Evolutionary conservation across 2,797 vertebrate species (phyloP), one percentile per base, ranked within the genome.

Genomic region (Carapus acus): DNA sequence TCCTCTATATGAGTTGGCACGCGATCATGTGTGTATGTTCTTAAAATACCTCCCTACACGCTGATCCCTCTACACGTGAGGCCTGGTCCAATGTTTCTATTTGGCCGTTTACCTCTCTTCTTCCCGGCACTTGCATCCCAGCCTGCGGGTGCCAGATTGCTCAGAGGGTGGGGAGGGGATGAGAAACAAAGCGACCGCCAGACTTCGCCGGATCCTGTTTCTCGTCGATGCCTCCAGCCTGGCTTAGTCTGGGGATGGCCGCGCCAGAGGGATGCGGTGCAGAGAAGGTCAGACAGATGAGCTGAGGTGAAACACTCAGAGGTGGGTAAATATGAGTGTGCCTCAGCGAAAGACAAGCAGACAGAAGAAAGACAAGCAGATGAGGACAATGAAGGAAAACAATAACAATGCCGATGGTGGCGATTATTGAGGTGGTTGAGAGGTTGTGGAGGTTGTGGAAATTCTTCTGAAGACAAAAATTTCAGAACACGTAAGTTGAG

Each of bases 361-460:
- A 62, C 37, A 49, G 20, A 58, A 51, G 60, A 67, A 70, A 62
- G 58, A 63, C 47, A 39, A 47, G 42, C 33, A 50, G 37, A 58
- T 54, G 59, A 15, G 40, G 46, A 34, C n/a, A n/a, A n/a, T n/a
- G n/a, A n/a, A n/a, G n/a, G 62, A 50, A 50, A 73, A 69, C 41
- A 65, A 77, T 59, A 40, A 64, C 23, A n/a, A n/a, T n/a, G n/a
- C n/a, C n/a, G n/a, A n/a, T n/a, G n/a, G n/a, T n/a, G n/a, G n/a
- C n/a, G n/a, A n/a, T n/a, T n/a, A n/a, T n/a, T n/a, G n/a, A n/a
- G n/a, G n/a, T n/a, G n/a, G n/a, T n/a, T n/a, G n/a, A n/a, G n/a
- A n/a, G n/a, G n/a, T n/a, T n/a, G n/a, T n/a, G n/a, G n/a, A n/a
- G n/a, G n/a, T n/a, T n/a, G n/a, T n/a, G n/a, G n/a, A n/a, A n/a